Evolutionary conservation across 2,113 vertebrate species (phyloP), one percentile per base, ranked within the genome.

Genomic region (Embiotoca jacksoni): DNA sequence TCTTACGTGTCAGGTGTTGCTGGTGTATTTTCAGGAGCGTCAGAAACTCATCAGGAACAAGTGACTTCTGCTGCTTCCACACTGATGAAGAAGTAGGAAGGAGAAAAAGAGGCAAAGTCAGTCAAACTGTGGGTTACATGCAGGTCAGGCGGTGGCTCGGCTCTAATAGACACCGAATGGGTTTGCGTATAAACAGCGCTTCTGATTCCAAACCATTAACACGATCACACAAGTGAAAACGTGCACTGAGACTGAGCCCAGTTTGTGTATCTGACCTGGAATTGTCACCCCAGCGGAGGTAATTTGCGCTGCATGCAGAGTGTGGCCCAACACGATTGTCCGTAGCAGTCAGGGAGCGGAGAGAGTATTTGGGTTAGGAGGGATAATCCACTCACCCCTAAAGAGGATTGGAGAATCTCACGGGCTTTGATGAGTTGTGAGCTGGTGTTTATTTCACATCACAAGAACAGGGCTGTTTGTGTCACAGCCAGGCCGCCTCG

Each of bases 361-460:
- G 79, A 57, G 85, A 69, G 89, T 94, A 93, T 94, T 93, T 90
- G 83, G 92, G 88, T 90, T 92, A 91, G 87, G 72, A 70, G 44
- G 81, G 93, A 94, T 95, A 94, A 95, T 94, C 94, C 88, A 92
- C 91, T 93, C 90, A 86, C 88, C 85, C 91, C 72, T 83, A 93
- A 94, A 95, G 90, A 94, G 91, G 93, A 94, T 93, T 94, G 89
- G 81, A 82, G 75, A 79, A 82, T 91, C 85, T 88, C 86, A 77
- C 67, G 83, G 86, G 88, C 88, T 93, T 90, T 93, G 88, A 91
- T 93, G 90, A 93, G 81, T 89, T 59, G 80, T 92, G 87, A 89
- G 86, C 86, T 75, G 89, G 81, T 90, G 87, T 93, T 92, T 89
- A 90, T 92, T 88, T 89, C 89, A 78, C 83, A 89, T 90, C 90